A percentile compares a stretch with the other conserved stretches of the same genome.
Conservation (phyloP, 1,140 invertebrate genomes). For the Drosophila sucinea region DNA sequence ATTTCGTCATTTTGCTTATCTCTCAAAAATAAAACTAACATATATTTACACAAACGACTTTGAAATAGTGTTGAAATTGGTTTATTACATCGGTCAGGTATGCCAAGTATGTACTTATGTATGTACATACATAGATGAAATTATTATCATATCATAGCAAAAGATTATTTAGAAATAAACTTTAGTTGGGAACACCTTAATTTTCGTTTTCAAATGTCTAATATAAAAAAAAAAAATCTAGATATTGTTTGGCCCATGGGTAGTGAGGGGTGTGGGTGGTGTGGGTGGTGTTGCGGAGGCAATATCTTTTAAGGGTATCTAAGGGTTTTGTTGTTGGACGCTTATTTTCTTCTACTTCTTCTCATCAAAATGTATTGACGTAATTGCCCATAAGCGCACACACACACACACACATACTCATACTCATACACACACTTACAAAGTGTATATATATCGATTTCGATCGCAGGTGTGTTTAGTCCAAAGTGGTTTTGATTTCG, state of each 20-base stretch:
- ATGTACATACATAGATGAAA: not conserved
- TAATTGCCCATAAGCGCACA: constrained; percentile 46
- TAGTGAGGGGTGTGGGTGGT: too few relatives aligned
- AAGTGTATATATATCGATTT: constrained; percentile 47
- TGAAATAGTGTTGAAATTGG: not conserved
- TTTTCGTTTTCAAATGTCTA: not conserved
- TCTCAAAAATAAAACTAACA: not conserved
- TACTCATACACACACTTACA: constrained; percentile 4
- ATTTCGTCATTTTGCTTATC: constrained; percentile 21
- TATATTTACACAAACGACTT: not conserved
- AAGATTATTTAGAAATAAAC: not conserved
- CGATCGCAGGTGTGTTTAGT: constrained; percentile 69
- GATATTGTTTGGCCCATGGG: not conserved
- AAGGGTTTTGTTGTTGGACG: constrained; percentile 3
- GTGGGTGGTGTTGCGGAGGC: too few relatives aligned
- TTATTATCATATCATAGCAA: constrained; percentile 2
- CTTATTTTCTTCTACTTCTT: constrained; percentile 39
- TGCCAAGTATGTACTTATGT: not conserved
- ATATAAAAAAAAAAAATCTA: not conserved
- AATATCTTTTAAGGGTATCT: not conserved
- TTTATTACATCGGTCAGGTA: not conserved
- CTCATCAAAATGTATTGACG: constrained; percentile 65
- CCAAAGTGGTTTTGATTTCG: constrained; percentile 78
- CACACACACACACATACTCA: constrained; percentile 2
- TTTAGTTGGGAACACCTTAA: constrained; percentile 1